Percentiles rank a stretch among this genome's conserved stretches.
Conservation (phyloP, 2,797 vertebrate species). For the Psittacula derbiana region DNA sequence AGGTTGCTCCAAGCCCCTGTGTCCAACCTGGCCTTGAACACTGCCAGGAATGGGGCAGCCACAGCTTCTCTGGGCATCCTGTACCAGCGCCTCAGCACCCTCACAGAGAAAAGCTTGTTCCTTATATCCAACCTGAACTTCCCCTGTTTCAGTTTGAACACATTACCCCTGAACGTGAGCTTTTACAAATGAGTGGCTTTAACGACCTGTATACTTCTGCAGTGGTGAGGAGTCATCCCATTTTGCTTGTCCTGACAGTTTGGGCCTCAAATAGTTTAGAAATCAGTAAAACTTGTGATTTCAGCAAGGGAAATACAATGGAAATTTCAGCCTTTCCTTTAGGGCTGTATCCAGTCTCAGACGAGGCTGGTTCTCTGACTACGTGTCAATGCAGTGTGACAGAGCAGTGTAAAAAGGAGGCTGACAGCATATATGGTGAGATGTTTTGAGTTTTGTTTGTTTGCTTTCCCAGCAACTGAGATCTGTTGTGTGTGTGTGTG, state of each 20-base stretch:
- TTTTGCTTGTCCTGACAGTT: neutral
- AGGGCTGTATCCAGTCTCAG: neutral
- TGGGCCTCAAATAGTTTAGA: neutral
- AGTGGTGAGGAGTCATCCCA: neutral
- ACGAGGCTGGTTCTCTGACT: neutral
- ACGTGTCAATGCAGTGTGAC: rapidly evolving
- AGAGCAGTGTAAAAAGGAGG: neutral
- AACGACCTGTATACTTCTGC: neutral
- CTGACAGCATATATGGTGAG: neutral
- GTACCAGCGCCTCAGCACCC: neutral
- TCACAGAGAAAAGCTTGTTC: neutral
- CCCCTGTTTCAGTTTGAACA: neutral
- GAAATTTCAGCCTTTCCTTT: neutral
- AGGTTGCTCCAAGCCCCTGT: neutral
- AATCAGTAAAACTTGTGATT: neutral
- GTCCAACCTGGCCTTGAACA: neutral
- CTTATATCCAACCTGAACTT: neutral
- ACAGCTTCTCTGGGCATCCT: neutral
- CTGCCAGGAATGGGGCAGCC: neutral
- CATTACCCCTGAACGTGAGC: neutral
- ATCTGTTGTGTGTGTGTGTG: neutral
- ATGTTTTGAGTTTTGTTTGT: neutral
- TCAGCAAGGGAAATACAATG: neutral
- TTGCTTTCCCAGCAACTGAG: neutral
- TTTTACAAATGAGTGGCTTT: neutral